Evolutionary conservation across 2,888 invertebrate genomes (phyloP).

Genomic region (Ischnura elegans): DNA sequence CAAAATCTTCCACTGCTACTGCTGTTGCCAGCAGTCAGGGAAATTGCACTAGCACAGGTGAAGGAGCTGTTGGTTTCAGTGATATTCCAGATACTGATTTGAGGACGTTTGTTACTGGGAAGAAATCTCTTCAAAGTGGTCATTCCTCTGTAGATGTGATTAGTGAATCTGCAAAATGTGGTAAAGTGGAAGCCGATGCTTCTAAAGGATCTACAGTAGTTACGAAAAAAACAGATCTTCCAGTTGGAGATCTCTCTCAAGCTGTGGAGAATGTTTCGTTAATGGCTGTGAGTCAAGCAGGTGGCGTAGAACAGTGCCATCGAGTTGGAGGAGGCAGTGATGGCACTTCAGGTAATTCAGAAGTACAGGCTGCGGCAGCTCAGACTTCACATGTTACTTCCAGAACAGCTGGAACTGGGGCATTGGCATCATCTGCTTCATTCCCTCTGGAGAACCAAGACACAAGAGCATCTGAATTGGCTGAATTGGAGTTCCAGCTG

Average conservation of each 20-base stretch:
- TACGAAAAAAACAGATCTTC: background rate
- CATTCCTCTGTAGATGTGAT: background rate
- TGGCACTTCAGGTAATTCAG: background rate
- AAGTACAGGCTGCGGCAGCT: background rate
- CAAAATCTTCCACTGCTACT: background rate
- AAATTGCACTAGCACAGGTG: background rate
- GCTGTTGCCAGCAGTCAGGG: background rate
- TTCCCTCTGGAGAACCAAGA: background rate
- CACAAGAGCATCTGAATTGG: conserved; percentile 24
- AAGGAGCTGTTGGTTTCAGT: background rate
- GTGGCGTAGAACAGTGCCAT: background rate
- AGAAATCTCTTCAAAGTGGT: background rate
- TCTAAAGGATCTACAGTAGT: background rate
- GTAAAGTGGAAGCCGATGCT: background rate
- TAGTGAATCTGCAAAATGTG: background rate
- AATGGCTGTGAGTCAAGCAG: background rate
- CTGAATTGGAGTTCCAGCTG: conserved; percentile 42
- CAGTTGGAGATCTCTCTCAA: background rate
- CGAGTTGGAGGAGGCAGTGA: background rate
- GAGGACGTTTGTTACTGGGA: background rate
- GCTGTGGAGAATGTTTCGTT: background rate
- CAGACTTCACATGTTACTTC: background rate
- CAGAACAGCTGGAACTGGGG: background rate
- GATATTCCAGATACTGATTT: background rate
- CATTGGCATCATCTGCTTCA: background rate